A percentile compares a stretch with the other conserved stretches of the same genome.
Evolutionary conservation across 2,797 vertebrate genomes (phyloP).

Genomic region (Tympanoctomys barrerae): DNA sequence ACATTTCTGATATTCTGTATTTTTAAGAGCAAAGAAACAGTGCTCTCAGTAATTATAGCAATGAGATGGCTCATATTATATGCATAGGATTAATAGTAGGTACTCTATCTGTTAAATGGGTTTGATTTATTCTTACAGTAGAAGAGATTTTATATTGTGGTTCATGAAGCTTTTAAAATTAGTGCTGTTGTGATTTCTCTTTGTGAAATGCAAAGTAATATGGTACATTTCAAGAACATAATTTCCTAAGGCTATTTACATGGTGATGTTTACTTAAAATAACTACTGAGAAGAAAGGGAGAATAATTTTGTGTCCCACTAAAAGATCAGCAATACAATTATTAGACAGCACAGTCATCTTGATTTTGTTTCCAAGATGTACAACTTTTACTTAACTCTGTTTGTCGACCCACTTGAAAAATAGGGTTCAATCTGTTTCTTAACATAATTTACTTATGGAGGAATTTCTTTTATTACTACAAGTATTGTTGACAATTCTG

Average conservation of each 20-base stretch:
- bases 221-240: not conserved
- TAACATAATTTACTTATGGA: not conserved
- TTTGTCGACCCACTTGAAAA: not conserved
- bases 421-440: not conserved
- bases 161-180: constrained; percentile 2
- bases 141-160: not conserved
- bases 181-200: constrained; percentile 12
- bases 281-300: not conserved
- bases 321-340: not conserved
- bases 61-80: not conserved
- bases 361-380: not conserved
- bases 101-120: not conserved
- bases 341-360: not conserved
- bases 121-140: constrained; percentile 38
- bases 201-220: not conserved
- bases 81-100: not conserved
- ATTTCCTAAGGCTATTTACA: not conserved
- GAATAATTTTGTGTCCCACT: not conserved
- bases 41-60: not conserved
- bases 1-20: not conserved
- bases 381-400: not conserved
- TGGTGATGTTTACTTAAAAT: not conserved
- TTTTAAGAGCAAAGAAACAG: constrained; percentile 27
- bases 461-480: constrained; percentile 17
- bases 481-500: constrained; percentile 35